Evolutionary conservation across 2,888 invertebrate genomes (phyloP).

Genomic region (Drosophila diplacantha): DNA sequence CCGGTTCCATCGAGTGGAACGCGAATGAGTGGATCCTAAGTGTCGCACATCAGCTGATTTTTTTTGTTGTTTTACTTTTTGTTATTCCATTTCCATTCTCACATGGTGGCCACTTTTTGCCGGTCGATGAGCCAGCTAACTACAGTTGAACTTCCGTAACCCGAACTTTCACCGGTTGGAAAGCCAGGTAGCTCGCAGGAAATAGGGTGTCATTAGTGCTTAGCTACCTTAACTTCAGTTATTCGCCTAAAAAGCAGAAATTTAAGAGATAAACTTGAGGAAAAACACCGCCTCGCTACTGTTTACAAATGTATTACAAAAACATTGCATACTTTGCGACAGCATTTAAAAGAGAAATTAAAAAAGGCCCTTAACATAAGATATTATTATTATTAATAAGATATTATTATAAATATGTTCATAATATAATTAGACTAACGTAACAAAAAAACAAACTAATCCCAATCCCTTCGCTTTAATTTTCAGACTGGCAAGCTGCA

Average conservation of each 20-base stretch:
- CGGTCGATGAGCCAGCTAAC: slow-evolving; percentile 45
- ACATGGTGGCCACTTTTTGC: slow-evolving; percentile 40
- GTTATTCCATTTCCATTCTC: slow-evolving; percentile 28
- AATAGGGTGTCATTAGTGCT: slow-evolving; percentile 4
- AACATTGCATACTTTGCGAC: neutral
- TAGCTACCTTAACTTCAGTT: neutral
- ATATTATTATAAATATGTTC: neutral
- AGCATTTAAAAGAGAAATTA: too few species aligned
- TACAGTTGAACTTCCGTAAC: slow-evolving; percentile 34
- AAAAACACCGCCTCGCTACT: too few species aligned
- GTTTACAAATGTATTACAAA: neutral
- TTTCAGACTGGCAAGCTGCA: slow-evolving; percentile 33
- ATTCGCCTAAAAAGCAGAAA: too few species aligned
- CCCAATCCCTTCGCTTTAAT: neutral
- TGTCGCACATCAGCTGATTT: slow-evolving; percentile 65
- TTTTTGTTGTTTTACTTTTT: slow-evolving; percentile 32
- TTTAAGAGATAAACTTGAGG: neutral
- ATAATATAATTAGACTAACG: neutral
- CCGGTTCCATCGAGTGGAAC: slow-evolving; percentile 42
- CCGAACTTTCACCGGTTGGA: slow-evolving; percentile 15
- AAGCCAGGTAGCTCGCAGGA: neutral
- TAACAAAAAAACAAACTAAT: neutral
- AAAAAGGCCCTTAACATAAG: too few species aligned
- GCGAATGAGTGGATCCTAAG: slow-evolving; percentile 33
- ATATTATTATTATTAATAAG: too few species aligned